Evolutionary conservation across 2,113 vertebrate species (phyloP), one percentile per base, ranked within the genome.

Genomic region (Phoenicopterus ruber): DNA sequence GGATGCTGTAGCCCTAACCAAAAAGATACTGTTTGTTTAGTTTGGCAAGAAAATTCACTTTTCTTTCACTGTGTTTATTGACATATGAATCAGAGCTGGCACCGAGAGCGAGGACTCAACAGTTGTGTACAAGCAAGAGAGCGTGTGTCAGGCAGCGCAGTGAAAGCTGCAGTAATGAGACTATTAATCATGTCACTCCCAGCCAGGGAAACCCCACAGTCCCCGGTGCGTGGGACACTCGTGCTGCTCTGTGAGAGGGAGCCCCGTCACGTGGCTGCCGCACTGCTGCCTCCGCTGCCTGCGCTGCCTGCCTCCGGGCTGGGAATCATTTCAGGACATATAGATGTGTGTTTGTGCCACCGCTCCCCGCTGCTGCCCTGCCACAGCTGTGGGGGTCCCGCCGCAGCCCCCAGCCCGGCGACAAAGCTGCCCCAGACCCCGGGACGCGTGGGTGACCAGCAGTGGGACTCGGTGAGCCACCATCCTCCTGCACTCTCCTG

Each of bases 71-170:
- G 47, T 89, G 93, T 96, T 97, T 97, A 92, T 87, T 96, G 96
- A 97, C 91, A 80, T 31, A 95, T 83, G 96, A 96, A 94, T 91
- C 96, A 94, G 94, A 61, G 84, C 94, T 96, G 96, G 96, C 93
- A 88, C 71, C 14, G 15, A 80, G 49, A 67, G 81, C 58, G 4
- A 16, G 92, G 86, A 63, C 93, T 85, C 91, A 34, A 14, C 86
- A 29, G 65, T 88, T 66, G 90, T 85, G 90, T 92, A 42, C 86
- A 46, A 82, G 92, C 91, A 54, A 29, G n/a, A 67, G 93, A 86
- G 91, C 40, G 54, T 9, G 88, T 78, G 90, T 84, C 92, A 90
- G 91, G 94, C 95, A n/a, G 86, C 34, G 17, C 91, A 88, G 90
- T 54, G 97, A 87, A 80, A 90, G 90, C 91, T 20, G 83, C 86